Conservation (phyloP, 2,888 invertebrate genomes). For the Vanessa cardui region DNA sequence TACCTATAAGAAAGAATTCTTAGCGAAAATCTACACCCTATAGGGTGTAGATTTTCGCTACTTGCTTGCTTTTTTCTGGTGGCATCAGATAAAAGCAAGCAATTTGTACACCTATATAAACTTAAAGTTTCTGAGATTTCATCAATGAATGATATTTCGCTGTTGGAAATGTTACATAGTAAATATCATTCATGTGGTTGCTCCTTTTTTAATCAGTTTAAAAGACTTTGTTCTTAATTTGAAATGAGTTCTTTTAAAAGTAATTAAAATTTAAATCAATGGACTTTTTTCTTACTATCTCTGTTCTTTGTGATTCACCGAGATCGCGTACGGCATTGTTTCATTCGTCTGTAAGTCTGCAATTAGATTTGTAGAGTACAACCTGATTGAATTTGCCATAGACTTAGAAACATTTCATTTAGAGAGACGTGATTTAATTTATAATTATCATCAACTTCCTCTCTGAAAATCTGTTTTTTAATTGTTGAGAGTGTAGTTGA, state of each 20-base stretch:
- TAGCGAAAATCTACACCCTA: too few relatives aligned
- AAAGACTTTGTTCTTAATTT: background rate
- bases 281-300: background rate
- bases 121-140: too few relatives aligned
- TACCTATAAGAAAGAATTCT: too few relatives aligned
- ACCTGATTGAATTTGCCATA: slow-evolving; percentile 12
- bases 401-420: background rate
- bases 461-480: too few relatives aligned
- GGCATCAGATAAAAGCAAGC: too few relatives aligned
- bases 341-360: background rate
- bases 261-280: background rate
- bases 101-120: too few relatives aligned
- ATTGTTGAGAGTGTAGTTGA: too few relatives aligned
- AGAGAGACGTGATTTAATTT: background rate
- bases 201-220: background rate
- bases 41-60: too few relatives aligned
- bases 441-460: background rate
- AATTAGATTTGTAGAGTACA: slow-evolving; percentile 21
- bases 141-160: too few relatives aligned
- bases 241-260: background rate
- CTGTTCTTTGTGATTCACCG: background rate
- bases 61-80: too few relatives aligned
- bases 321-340: background rate
- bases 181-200: too few relatives aligned
- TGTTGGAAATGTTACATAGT: too few relatives aligned